These are phyloP conservation scores for Heliconius sara DNA, from an alignment of 2,888 invertebrate species.

Conservation along the genomic window DNA sequence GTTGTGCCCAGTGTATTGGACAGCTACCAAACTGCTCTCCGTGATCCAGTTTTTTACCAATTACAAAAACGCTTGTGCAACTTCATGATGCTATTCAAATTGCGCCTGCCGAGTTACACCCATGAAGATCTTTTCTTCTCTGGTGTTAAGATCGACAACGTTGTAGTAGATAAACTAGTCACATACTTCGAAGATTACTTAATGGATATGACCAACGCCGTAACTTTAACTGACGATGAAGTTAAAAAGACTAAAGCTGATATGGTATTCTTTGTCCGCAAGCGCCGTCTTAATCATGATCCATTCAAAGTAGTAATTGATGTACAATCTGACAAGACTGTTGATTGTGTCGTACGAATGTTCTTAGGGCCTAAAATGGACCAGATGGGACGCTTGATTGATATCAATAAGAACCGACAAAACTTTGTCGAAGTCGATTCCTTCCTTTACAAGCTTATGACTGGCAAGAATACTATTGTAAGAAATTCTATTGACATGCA, in stretches of 20 bases:
- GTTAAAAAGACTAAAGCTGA: slow-evolving; percentile 75
- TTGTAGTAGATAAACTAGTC: slow-evolving; percentile 85
- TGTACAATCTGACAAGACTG: slow-evolving; percentile 83
- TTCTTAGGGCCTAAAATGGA: slow-evolving; percentile 89
- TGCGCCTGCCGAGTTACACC: slow-evolving; percentile 84
- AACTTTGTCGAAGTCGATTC: slow-evolving; percentile 87
- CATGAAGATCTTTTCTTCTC: slow-evolving; percentile 85
- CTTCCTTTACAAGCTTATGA: slow-evolving; percentile 84
- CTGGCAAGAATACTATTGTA: slow-evolving; percentile 86
- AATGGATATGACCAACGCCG: slow-evolving; percentile 85
- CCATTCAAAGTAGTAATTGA: slow-evolving; percentile 84
- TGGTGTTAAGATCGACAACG: slow-evolving; percentile 85
- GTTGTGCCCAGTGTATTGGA: slow-evolving; percentile 84
- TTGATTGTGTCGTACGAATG: slow-evolving; percentile 85
- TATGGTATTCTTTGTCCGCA: slow-evolving; percentile 81
- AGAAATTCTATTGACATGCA: slow-evolving; percentile 86
- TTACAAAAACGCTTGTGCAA: slow-evolving; percentile 85
- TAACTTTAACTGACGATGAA: slow-evolving; percentile 77
- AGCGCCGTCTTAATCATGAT: slow-evolving; percentile 86
- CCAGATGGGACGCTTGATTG: slow-evolving; percentile 79
- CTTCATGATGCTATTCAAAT: slow-evolving; percentile 84
- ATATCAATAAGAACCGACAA: slow-evolving; percentile 83
- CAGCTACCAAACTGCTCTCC: slow-evolving; percentile 85
- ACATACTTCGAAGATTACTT: slow-evolving; percentile 88
- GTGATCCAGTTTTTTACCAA: slow-evolving; percentile 90